Evolutionary conservation across 2,113 vertebrate genomes (phyloP).

Genomic region (Cyphomyrus discorhynchus): DNA sequence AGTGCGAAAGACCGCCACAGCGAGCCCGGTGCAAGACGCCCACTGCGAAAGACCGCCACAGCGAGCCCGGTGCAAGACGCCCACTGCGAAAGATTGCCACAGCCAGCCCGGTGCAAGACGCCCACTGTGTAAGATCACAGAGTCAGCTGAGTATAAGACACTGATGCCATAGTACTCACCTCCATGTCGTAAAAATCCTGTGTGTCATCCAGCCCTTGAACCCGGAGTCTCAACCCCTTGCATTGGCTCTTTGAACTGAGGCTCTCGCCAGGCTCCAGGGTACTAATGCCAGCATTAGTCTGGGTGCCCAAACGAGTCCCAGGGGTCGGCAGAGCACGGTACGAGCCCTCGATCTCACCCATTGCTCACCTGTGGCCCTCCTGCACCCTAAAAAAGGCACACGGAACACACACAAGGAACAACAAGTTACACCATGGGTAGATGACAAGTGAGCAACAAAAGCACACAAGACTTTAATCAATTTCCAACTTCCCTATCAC

Average conservation of each 20-base stretch:
- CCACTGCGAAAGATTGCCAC: neutral
- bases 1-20: neutral
- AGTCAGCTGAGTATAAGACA: neutral
- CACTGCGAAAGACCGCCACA: neutral
- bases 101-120: too few species aligned
- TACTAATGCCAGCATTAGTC: slow-evolving; percentile 72
- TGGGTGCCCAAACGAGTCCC: slow-evolving; percentile 75
- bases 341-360: slow-evolving; percentile 89
- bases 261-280: slow-evolving; percentile 77
- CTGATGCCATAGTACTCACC: slow-evolving; percentile 54
- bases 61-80: neutral
- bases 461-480: neutral
- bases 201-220: slow-evolving; percentile 77
- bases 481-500: neutral
- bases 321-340: slow-evolving; percentile 77
- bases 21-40: neutral
- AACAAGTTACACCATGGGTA: neutral
- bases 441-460: neutral
- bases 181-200: slow-evolving; percentile 75
- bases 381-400: slow-evolving; percentile 15
- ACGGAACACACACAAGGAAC: slow-evolving; percentile 10
- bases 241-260: slow-evolving; percentile 46
- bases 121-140: neutral
- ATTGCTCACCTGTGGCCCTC: slow-evolving; percentile 57
- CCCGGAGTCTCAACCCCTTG: slow-evolving; percentile 59